These are phyloP conservation scores for Hermaeophaga mercurialis DNA, from an alignment of 2,888 invertebrate genomes.

Conservation along the genomic window DNA sequence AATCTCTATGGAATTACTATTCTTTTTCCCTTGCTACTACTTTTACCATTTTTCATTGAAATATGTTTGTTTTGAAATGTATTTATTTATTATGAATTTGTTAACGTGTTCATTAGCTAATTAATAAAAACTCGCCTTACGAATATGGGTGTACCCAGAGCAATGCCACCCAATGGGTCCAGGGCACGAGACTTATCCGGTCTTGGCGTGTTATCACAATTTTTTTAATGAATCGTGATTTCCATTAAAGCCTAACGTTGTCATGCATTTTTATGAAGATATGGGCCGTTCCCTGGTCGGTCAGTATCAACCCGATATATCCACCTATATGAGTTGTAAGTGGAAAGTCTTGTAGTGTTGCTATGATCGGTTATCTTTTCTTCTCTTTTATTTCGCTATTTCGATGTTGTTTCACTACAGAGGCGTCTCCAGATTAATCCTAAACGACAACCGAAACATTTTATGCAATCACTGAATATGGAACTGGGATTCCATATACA, in stretches of 20 bases:
- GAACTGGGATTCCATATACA: too few relatives aligned
- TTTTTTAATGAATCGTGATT: slow-evolving; percentile 52
- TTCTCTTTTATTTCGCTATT: slow-evolving; percentile 41
- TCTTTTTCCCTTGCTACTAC: too few relatives aligned
- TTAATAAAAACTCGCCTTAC: too few relatives aligned
- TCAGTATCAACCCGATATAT: slow-evolving; percentile 40
- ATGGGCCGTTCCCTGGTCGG: slow-evolving; percentile 49
- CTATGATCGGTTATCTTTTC: slow-evolving; percentile 49
- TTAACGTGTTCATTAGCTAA: too few relatives aligned
- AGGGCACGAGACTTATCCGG: slow-evolving; percentile 10
- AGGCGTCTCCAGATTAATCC: neutral
- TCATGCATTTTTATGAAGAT: slow-evolving; percentile 51
- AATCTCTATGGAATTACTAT: too few relatives aligned
- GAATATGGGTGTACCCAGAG: neutral
- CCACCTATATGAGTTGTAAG: slow-evolving; percentile 50
- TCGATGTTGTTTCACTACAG: slow-evolving; percentile 5
- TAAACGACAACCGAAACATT: too few relatives aligned
- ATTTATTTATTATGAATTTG: too few relatives aligned
- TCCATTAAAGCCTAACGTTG: slow-evolving; percentile 54
- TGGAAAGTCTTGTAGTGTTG: slow-evolving; percentile 50
- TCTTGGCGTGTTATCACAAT: slow-evolving; percentile 29
- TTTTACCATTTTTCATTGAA: too few relatives aligned
- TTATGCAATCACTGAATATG: too few relatives aligned
- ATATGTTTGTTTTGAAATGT: too few relatives aligned
- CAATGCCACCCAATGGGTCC: slow-evolving; percentile 5